Conservation (phyloP, 2,113 vertebrate genomes). For the Dipodomys merriami region DNA sequence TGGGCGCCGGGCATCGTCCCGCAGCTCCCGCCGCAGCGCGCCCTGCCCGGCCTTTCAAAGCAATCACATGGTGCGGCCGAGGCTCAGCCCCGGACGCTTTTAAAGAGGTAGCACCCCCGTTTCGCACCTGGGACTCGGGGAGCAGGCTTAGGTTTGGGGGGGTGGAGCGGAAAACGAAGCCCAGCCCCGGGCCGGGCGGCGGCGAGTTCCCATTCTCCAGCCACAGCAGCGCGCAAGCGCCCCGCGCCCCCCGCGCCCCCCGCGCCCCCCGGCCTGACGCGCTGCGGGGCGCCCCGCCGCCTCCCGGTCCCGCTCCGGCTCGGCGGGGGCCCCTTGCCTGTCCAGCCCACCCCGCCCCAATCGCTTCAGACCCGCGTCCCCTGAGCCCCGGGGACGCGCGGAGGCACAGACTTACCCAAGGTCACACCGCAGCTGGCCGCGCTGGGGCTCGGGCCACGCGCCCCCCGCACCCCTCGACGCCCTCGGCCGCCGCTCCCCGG, state of each 20-base stretch:
- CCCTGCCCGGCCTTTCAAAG: conserved; percentile 75
- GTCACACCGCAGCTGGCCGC: conserved; percentile 59
- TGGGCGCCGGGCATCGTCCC: conserved; percentile 64
- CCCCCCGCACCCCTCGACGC: background rate
- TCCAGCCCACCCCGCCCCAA: background rate
- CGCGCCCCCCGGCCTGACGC: conserved; percentile 5
- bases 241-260: conserved; percentile 2
- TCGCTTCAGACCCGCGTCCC: background rate
- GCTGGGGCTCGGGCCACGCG: background rate
- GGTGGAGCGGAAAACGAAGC: background rate
- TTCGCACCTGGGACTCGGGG: conserved; percentile 70
- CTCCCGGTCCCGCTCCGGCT: background rate
- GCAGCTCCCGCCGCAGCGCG: conserved; percentile 74
- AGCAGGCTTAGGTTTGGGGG: background rate
- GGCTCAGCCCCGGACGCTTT: conserved; percentile 74
- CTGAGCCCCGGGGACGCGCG: background rate
- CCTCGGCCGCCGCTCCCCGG: background rate
- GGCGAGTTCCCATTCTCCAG: background rate
- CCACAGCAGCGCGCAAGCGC: background rate
- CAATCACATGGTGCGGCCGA: conserved; percentile 79
- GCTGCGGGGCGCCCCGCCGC: background rate
- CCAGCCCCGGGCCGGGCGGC: background rate
- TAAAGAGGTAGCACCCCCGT: conserved; percentile 77
- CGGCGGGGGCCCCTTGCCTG: background rate
- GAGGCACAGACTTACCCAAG: conserved; percentile 71